Evolutionary conservation across 2,888 invertebrate species (phyloP).

Genomic region (Stegophylla sp.): DNA sequence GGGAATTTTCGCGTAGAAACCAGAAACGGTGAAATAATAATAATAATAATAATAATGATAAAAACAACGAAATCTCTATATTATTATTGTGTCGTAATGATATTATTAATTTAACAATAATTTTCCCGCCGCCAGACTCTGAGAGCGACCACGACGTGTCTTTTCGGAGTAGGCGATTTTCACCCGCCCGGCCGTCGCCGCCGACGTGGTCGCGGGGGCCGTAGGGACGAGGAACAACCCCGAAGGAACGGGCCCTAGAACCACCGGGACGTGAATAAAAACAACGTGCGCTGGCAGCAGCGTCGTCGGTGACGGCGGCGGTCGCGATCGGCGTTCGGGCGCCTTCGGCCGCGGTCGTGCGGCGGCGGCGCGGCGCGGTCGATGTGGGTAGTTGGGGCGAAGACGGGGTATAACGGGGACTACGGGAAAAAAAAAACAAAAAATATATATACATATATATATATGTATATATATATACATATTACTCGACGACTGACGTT

Average conservation of each 20-base stretch:
- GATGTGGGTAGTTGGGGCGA: no score
- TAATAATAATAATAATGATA: not conserved
- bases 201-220: not conserved
- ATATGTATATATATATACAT: no score
- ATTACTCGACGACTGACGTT: not conserved
- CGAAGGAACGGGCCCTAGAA: not conserved
- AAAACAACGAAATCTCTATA: no score
- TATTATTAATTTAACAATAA: not conserved
- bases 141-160: not conserved
- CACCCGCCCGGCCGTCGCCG: no score
- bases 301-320: not conserved
- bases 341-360: constrained; percentile 16
- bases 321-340: constrained; percentile 12
- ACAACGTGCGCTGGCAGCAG: not conserved
- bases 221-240: not conserved
- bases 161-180: no score
- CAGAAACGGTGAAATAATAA: not conserved
- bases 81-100: no score
- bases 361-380: constrained; percentile 24
- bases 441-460: no score
- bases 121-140: not conserved
- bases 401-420: constrained; percentile 5
- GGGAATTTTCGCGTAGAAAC: not conserved
- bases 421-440: constrained; percentile 28
- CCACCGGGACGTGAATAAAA: not conserved